A percentile compares a stretch with the other conserved stretches of the same genome.
Conservation (phyloP, 2,888 invertebrate species). For the Orthosia cruda region DNA sequence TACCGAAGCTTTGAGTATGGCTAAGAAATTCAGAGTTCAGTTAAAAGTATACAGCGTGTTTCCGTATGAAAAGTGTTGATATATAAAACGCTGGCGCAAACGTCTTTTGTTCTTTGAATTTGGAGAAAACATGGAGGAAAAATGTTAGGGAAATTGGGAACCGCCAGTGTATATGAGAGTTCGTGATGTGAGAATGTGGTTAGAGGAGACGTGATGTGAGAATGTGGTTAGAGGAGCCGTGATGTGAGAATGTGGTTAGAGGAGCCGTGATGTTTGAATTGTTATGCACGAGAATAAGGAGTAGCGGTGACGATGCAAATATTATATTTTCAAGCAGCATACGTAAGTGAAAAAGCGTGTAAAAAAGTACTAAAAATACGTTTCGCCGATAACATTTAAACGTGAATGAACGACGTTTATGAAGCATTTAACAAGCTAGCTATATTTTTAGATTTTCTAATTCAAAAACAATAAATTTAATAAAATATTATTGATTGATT, state of each 20-base stretch:
- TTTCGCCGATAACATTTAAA: neutral
- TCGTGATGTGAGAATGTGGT: constrained; percentile 57
- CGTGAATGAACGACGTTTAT: too few relatives aligned
- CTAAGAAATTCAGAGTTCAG: constrained; percentile 66
- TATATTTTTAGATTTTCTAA: neutral
- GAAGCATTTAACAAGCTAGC: neutral
- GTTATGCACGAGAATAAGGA: constrained; percentile 55
- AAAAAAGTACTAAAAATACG: neutral
- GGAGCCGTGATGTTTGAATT: constrained; percentile 67
- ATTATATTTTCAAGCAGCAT: neutral
- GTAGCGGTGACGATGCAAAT: constrained; percentile 10
- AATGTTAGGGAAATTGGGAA: constrained; percentile 57
- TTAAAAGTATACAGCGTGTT: constrained; percentile 58
- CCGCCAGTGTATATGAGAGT: constrained; percentile 59
- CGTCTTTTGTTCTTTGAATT: constrained; percentile 67
- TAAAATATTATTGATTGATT: too few relatives aligned
- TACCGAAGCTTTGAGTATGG: constrained; percentile 66
- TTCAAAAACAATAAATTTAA: neutral
- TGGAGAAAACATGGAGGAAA: constrained; percentile 60
- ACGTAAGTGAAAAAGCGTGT: neutral
- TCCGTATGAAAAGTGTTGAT: constrained; percentile 65
- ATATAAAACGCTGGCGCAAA: constrained; percentile 59
- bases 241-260: too few relatives aligned
- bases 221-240: too few relatives aligned
- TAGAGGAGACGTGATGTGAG: constrained; percentile 42